Conservation (phyloP, 2,888 invertebrate species). For the Caenorhabditis imperialis region DNA sequence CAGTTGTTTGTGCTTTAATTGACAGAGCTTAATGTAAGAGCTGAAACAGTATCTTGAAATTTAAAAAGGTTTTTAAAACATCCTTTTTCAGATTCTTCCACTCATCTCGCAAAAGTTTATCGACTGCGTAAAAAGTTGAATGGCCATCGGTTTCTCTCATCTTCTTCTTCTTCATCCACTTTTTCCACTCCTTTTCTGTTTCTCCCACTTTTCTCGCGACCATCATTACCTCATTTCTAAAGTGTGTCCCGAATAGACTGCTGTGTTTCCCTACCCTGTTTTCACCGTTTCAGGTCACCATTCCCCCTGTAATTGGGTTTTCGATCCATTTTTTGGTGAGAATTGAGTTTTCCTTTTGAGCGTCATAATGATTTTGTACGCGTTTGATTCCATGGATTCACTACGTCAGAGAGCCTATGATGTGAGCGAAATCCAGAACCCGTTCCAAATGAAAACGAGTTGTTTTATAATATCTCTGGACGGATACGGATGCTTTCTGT, state of each 20-base stretch:
- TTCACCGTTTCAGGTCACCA: slow-evolving; percentile 1
- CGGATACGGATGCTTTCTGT: too few species aligned
- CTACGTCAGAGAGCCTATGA: slow-evolving; percentile 32
- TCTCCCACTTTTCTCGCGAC: slow-evolving; percentile 18
- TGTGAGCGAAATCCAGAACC: slow-evolving; percentile 26
- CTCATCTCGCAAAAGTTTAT: too few species aligned
- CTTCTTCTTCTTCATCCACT: slow-evolving; percentile 12
- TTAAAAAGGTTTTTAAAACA: background rate
- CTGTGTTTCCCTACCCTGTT: slow-evolving; percentile 7
- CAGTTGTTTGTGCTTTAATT: too few species aligned
- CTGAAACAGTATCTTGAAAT: too few species aligned
- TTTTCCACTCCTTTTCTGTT: too few species aligned
- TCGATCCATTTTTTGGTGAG: slow-evolving; percentile 5
- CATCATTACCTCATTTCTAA: slow-evolving; percentile 13
- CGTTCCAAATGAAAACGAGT: slow-evolving; percentile 23
- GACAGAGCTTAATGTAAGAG: too few species aligned
- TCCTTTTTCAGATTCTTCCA: background rate
- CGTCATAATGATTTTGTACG: slow-evolving; percentile 15
- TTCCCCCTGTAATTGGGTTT: slow-evolving; percentile 5
- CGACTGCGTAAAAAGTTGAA: slow-evolving; percentile 15
- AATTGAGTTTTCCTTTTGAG: slow-evolving; percentile 22
- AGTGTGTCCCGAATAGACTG: slow-evolving; percentile 11
- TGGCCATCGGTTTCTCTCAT: slow-evolving; percentile 25
- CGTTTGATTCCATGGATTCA: slow-evolving; percentile 21
- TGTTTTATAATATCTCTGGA: slow-evolving; percentile 31